Evolutionary conservation across 1,140 invertebrate species (phyloP), one percentile per base, ranked within the genome.

Genomic region (Hycleus cichorii): DNA sequence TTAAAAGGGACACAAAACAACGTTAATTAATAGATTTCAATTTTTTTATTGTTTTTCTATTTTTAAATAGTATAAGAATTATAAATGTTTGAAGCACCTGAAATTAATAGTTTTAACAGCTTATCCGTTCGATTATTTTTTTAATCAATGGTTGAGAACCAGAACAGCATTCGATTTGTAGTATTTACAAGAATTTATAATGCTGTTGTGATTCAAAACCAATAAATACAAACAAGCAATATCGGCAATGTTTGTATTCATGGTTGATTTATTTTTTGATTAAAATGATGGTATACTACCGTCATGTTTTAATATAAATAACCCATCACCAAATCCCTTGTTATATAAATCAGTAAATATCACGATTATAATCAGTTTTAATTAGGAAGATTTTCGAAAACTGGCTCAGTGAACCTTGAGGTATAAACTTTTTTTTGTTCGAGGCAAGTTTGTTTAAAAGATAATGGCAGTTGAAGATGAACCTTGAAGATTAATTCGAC

Each of bases 1-100:
- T 90, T 72, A 78, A 77, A 66, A 65, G 71, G 53, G 67, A 67
- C 25, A 60, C 58, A 42, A 60, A 60, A 53, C 52, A 60, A 44
- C 48, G 26, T 53, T 40, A 53, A 45, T 38, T 12, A 27, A 45
- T 46, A 45, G 4, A 45, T 32, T 6, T 27, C 18, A 46, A 7
- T 32, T 32, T 32, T 26, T 53, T 52, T 45, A 45, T 53, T 53
- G 43, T 46, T 53, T 48, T 52, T 43, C 26, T 52, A 45, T 53
- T 53, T 53, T 27, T 45, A 46, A 46, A 45, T 53, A 12, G 38
- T 32, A 50, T 32, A 44, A 52, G 43, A 53, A 45, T 52, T 51
- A 49, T 49, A 26, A 18, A 51, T 10, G 10, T 51, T 49, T 52
- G 45, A 53, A 53, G 51, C 51, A 53, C 51, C 51, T 46, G 44